Conservation (phyloP, 2,113 vertebrate species). For the Hemichromis elongatus region DNA sequence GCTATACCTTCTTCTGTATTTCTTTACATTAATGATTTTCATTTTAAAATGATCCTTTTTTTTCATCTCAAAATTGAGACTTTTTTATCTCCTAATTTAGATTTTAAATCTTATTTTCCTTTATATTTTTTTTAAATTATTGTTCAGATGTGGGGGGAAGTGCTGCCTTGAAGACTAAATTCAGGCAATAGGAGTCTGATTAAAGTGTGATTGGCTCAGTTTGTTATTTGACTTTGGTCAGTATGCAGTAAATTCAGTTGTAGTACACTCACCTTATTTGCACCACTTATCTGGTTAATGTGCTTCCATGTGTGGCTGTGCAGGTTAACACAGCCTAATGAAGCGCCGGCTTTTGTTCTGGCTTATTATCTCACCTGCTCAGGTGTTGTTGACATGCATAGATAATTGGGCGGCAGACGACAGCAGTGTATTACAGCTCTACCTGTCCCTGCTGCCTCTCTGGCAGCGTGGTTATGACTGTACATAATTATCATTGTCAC, state of each 20-base stretch:
- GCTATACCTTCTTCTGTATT: not conserved
- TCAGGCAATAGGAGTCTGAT: not conserved
- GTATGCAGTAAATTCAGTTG: not conserved
- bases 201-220: not conserved
- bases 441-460: constrained; percentile 32
- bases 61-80: not conserved
- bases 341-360: not conserved
- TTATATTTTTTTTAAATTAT: not conserved
- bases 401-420: constrained; percentile 13
- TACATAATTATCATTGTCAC: constrained; percentile 66
- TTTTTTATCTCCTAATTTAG: not conserved
- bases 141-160: not conserved
- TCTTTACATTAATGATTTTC: not conserved
- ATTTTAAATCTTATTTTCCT: not conserved
- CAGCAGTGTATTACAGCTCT: constrained; percentile 8
- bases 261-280: not conserved
- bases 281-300: not conserved
- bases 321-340: not conserved
- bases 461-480: constrained; percentile 58
- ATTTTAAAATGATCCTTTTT: not conserved
- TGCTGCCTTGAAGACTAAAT: not conserved
- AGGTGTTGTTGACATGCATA: constrained; percentile 31
- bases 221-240: not conserved
- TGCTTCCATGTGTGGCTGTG: not conserved
- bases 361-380: constrained; percentile 5